Base-by-base conservation (phyloP, 2,113 vertebrate species). In the Sinosuthora webbiana region DNA sequence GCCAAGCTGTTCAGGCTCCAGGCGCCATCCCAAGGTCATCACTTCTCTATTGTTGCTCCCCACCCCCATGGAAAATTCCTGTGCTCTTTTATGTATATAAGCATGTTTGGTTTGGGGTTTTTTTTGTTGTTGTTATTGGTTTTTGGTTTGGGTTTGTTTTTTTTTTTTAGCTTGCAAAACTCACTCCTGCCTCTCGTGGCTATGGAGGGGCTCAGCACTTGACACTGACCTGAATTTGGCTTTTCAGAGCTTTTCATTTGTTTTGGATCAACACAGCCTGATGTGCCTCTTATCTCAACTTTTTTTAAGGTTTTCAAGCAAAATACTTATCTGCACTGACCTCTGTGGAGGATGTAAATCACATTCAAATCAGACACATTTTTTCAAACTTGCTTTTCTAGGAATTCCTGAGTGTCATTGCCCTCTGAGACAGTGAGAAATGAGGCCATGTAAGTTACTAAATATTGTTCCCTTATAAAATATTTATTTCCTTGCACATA, bases 11-110 rank as follows among this genome's bases (percentile, higher is more conserved):
- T 77, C 92, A 95, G 88, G 94, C 98, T 97, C 94, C 96, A 98
- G 97, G 98, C 98, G 96, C 98, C 97, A 97, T 96, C 97, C 95
- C 97, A 98, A 97, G 97, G 96, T 97, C 97, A 97, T 91, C 91
- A 87, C 80, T 97, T 96, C 97, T 97, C 97, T 45, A 93, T 96
- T 98, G 97, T 98, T 94, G 89, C 87, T 95, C 75, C 91, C 89
- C 89, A 89, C 93, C 73, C 86, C 94, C 94, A 94, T 83, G 95
- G 96, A 97, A 97, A 98, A 97, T 95, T 97, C 88, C 92, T 95
- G 73, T 80, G 30, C 67, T 92, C 79, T 95, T 92, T 90, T 89
- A 89, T 92, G 76, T 84, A 87, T 83, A 71, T 79, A 69, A 76
- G 62, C 5, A 6, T 87, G 45, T 24, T 85, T 70, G 55, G 25